Evolutionary conservation across 2,888 invertebrate genomes (phyloP).

Genomic region (Mimachlamys varia): DNA sequence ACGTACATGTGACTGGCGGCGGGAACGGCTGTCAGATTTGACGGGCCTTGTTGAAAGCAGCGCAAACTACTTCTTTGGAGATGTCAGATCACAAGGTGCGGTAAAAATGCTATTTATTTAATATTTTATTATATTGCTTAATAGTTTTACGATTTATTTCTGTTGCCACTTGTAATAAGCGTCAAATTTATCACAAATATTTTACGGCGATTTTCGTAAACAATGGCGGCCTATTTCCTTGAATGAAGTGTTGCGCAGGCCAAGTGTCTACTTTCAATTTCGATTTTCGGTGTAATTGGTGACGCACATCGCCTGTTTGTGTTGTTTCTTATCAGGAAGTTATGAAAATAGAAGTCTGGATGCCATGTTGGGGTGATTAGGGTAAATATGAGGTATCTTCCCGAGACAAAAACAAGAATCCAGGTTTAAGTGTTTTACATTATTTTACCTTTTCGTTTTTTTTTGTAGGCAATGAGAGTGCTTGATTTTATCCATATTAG

Average conservation of each 20-base stretch:
- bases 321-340: background rate
- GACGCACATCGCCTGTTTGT: background rate
- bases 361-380: background rate
- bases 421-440: too few relatives aligned
- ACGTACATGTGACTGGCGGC: background rate
- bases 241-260: background rate
- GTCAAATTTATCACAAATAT: background rate
- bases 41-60: background rate
- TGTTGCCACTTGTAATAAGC: background rate
- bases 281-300: background rate
- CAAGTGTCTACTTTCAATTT: background rate
- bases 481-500: too few relatives aligned
- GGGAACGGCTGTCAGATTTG: background rate
- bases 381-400: background rate
- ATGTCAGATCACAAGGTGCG: background rate
- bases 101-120: background rate
- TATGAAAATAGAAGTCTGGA: background rate
- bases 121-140: background rate
- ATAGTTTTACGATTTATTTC: background rate
- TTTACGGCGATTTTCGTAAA: slow-evolving; percentile 9
- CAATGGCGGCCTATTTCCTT: background rate
- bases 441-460: too few relatives aligned
- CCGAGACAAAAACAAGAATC: too few relatives aligned
- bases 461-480: too few relatives aligned
- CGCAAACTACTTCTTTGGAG: background rate